Conservation (phyloP, 2,113 vertebrate genomes). For the Pholis gunnellus region DNA sequence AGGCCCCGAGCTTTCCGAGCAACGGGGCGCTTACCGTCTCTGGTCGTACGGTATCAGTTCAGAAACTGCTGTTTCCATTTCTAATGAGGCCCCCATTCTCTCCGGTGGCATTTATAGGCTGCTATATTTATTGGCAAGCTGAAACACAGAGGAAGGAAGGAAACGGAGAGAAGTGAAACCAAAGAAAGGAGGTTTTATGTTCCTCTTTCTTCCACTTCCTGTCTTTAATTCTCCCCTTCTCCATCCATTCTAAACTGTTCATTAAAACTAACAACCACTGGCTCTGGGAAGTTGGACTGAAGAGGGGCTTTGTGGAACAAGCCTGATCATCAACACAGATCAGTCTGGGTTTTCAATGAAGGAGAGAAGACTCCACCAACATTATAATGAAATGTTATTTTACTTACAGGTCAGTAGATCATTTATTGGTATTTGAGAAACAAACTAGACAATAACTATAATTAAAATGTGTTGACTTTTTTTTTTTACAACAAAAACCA, state of each 20-base stretch:
- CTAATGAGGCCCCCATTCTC: conserved; percentile 54
- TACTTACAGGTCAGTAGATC: not conserved
- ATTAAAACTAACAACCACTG: conserved; percentile 48
- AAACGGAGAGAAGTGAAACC: conserved; percentile 30
- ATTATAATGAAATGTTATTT: not conserved
- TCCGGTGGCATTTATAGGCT: conserved; percentile 42
- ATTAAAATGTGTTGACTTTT: not conserved
- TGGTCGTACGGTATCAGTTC: conserved; percentile 41
- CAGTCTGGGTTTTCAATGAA: not conserved
- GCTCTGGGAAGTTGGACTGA: conserved; percentile 28
- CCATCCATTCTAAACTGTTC: conserved; percentile 11
- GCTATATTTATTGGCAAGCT: conserved; percentile 48
- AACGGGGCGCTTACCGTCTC: conserved; percentile 27
- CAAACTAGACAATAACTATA: not conserved
- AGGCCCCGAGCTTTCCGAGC: conserved; percentile 47
- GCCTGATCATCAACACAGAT: conserved; percentile 4
- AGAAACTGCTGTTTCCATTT: conserved; percentile 41
- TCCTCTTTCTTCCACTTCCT: conserved; percentile 5
- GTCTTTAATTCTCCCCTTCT: conserved; percentile 18
- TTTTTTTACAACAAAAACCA: not conserved
- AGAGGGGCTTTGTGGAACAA: not conserved
- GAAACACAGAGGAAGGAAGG: conserved; percentile 13
- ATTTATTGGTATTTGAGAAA: not conserved
- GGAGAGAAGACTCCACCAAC: not conserved
- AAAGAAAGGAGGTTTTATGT: conserved; percentile 30